These are phyloP conservation scores for Pseudomyrmex sp. DNA, from an alignment of 1,140 invertebrate species.

Conservation along the genomic window DNA sequence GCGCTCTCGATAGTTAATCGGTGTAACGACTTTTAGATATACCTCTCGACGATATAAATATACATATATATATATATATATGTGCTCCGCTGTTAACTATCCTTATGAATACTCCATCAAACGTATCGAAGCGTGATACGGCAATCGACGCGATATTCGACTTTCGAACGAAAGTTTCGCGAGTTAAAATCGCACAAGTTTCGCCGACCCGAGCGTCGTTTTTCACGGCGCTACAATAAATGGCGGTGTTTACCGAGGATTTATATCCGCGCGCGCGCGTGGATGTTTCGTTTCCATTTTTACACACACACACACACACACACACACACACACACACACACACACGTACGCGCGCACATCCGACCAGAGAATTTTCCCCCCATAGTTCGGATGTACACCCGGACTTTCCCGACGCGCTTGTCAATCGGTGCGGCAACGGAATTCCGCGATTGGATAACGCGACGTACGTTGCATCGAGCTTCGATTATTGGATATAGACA, in stretches of 20 bases:
- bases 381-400: background rate
- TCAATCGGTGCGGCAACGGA: slow-evolving; percentile 64
- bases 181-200: slow-evolving; percentile 2
- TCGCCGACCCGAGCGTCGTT: slow-evolving; percentile 39
- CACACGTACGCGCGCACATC: background rate
- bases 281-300: slow-evolving; percentile 26
- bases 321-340: too few relatives aligned
- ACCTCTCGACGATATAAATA: background rate
- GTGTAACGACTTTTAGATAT: slow-evolving; percentile 14
- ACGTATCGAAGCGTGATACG: background rate
- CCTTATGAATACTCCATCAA: background rate
- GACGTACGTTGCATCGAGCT: slow-evolving; percentile 57
- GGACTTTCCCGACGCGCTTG: slow-evolving; percentile 30
- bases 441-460: slow-evolving; percentile 68
- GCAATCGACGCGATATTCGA: background rate
- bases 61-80: too few relatives aligned
- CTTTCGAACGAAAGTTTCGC: background rate
- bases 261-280: slow-evolving; percentile 36
- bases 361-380: slow-evolving; percentile 10
- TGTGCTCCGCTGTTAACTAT: too few relatives aligned
- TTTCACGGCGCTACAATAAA: slow-evolving; percentile 61
- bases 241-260: slow-evolving; percentile 63
- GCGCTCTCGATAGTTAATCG: slow-evolving; percentile 17
- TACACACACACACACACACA: too few relatives aligned
- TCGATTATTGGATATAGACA: slow-evolving; percentile 74